Evolutionary conservation across 2,888 invertebrate genomes (phyloP), one percentile per base, ranked within the genome.

Genomic region (Athripsodes cinereus): DNA sequence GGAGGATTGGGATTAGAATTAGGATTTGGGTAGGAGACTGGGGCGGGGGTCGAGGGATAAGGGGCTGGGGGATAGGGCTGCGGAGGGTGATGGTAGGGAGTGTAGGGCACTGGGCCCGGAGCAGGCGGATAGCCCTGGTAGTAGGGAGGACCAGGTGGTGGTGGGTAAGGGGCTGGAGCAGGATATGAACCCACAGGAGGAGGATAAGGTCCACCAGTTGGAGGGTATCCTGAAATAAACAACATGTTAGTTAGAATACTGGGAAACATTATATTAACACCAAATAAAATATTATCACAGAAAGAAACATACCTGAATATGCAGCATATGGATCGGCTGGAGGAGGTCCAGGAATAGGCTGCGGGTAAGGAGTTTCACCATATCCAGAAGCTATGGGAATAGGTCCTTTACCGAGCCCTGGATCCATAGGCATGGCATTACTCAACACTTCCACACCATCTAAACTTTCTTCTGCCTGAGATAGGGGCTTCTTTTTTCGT

Each of bases 121-220:
- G 72, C 69, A 8, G 78, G 74, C 13, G 78, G 76, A 69, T 82
- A 82, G 49, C 77, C 80, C 20, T 78, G 81, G 70, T 81, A 82
- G 66, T 81, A 81, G 40, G 73, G 71, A 19, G 71, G 8, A 3
- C 40, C 71, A 6, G 79, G 72, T 31, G 78, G 73, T 8, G 79
- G 73, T 26, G 78, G 73, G 48, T 72, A 73, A 1, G 72, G 73
- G 8, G 79, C 73, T 26, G 79, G 73, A 47, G 71, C 73, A 1
- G 72, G 69, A 55, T 74, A 73, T 6, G 59, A 19, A 13, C 40
- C 71, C 3, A 79, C 72, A 31, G 78, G 73, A 6, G 79, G 73
- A 26, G 79, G 73, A 48, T 72, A 73, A 1, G 72, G n/a, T 3
- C 40, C 40, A 5, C n/a, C 40, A 40, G 8, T 40, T 16, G 40